These are phyloP conservation scores for Tokudaia tokunoshimensis DNA, from an alignment of 2,797 vertebrate species.

Conservation along the genomic window DNA sequence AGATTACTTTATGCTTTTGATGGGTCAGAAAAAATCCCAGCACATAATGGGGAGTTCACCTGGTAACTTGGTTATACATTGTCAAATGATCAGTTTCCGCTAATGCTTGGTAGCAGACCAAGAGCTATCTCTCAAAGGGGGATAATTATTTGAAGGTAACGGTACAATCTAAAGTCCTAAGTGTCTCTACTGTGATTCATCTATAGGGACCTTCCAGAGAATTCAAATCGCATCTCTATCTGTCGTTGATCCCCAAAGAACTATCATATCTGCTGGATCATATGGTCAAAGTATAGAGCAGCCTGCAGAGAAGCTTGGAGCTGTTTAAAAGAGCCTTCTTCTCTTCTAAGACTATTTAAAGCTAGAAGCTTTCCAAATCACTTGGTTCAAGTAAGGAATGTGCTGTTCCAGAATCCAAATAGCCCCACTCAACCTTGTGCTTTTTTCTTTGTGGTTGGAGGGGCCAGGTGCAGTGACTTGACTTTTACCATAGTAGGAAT, in stretches of 20 bases:
- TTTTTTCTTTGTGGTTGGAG: neutral
- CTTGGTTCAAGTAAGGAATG: neutral
- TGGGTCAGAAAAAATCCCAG: neutral
- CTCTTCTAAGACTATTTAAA: neutral
- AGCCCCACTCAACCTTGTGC: too few relatives aligned
- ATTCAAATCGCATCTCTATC: neutral
- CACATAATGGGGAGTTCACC: neutral
- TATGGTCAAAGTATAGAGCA: neutral
- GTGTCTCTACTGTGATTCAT: neutral
- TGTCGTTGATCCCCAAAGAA: neutral
- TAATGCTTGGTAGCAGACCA: neutral
- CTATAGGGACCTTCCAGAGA: neutral
- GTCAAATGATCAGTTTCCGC: neutral
- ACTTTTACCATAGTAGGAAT: neutral
- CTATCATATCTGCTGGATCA: neutral
- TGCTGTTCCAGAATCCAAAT: neutral
- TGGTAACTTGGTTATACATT: neutral
- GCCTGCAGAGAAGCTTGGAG: neutral
- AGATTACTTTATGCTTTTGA: neutral
- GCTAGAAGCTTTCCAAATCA: neutral
- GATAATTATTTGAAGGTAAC: neutral
- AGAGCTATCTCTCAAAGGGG: neutral
- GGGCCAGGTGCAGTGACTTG: neutral
- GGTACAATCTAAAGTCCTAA: too few relatives aligned
- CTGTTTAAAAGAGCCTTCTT: neutral